Conservation (phyloP, 2,888 invertebrate genomes). For the Coelopa pilipes region DNA sequence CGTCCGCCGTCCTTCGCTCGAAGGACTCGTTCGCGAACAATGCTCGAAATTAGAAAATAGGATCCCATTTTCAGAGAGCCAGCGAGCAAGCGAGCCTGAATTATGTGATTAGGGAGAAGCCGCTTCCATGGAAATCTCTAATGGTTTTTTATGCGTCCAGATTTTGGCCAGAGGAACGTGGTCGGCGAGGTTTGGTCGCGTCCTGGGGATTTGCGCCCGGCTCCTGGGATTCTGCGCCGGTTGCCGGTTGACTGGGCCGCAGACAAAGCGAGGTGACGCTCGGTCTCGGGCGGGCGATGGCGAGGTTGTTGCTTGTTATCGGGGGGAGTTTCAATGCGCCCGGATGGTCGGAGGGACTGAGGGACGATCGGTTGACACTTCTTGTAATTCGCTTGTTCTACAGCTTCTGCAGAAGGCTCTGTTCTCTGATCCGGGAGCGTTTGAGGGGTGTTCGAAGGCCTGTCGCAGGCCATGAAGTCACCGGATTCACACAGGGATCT, state of each 20-base stretch:
- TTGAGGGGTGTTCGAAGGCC: too few relatives aligned
- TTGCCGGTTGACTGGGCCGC: neutral
- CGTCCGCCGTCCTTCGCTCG: constrained; percentile 37
- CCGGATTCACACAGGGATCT: too few relatives aligned
- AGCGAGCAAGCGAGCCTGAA: constrained; percentile 14
- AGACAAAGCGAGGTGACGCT: neutral
- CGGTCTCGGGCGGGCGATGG: neutral
- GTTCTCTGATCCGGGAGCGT: too few relatives aligned
- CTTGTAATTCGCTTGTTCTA: constrained; percentile 1
- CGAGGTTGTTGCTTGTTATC: neutral
- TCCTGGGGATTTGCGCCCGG: neutral
- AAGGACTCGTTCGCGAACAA: constrained; percentile 27
- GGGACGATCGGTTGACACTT: neutral
- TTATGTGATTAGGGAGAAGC: constrained; percentile 15
- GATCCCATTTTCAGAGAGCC: constrained; percentile 3
- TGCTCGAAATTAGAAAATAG: constrained; percentile 1
- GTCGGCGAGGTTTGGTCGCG: constrained; percentile 5
- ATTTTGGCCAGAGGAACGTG: constrained; percentile 35
- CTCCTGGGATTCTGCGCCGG: neutral
- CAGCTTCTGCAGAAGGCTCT: neutral
- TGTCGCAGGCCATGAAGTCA: too few relatives aligned
- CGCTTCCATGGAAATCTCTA: neutral
- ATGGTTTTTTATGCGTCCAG: neutral
- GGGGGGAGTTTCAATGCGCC: neutral
- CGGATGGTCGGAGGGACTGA: neutral